Evolutionary conservation across 1,140 invertebrate genomes (phyloP), one percentile per base, ranked within the genome.

Genomic region (Magallana angulata): DNA sequence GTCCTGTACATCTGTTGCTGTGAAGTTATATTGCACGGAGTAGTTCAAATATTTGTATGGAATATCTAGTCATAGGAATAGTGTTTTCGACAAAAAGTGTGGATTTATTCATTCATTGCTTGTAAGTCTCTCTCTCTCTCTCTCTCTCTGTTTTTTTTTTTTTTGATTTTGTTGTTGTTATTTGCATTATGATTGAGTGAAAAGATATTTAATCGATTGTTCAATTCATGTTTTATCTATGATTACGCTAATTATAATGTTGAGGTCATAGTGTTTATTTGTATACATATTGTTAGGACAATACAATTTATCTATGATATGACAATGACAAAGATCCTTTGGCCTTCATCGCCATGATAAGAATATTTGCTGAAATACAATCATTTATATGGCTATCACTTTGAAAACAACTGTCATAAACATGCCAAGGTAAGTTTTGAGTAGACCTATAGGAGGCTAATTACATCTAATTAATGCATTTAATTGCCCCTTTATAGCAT

Each of bases 1-100:
- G 18, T 7, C 64, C 24, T 71, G 64, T 71, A 71, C n/a, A 71
- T 30, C 24, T 76, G 68, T 76, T 30, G 36, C 36, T 76, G 24
- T 76, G 6, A 30, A 71, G 68, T 71, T 30, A 30, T 71, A 71
- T 71, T 71, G 24, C 68, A 71, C 36, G 68, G 68, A 76, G 68
- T 76, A 76, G 30, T 24, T 71, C 12, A 24, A 48, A 76, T 30
- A 30, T 76, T 76, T 64, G 24, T 76, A 7, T 76, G 68, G 68
- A 36, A 76, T 76, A 76, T 76, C 24, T 24, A 76, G 11, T 24
- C 11, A 12, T 24, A 30, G 68, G 30, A 30, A 76, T 76, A 30
- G 24, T 76, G 8, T 8, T 48, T 76, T 1, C 12, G 36, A 4
- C 8, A 30, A 71, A 30, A 36, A 71, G 68, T 36, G 68, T 30